These are phyloP conservation scores for Cryptus armator DNA, from an alignment of 2,888 invertebrate genomes.

Conservation along the genomic window DNA sequence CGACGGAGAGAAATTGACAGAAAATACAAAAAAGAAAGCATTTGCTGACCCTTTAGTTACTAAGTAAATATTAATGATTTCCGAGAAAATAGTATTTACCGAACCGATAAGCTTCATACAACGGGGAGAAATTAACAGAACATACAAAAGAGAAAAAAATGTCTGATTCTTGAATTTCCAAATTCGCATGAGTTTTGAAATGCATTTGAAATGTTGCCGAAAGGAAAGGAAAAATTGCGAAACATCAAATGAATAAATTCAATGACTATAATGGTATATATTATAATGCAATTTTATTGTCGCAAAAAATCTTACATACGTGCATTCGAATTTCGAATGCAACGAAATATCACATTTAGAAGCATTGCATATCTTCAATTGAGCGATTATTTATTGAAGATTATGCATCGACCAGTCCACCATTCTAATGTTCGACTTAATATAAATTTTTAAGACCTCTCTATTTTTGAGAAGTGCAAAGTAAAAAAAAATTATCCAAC, in stretches of 20 bases:
- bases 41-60: too few species aligned
- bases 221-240: background rate
- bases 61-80: too few species aligned
- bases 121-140: background rate
- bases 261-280: background rate
- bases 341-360: slow-evolving; percentile 43
- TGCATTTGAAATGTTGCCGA: background rate
- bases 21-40: too few species aligned
- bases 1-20: too few species aligned
- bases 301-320: slow-evolving; percentile 30
- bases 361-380: background rate
- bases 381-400: background rate
- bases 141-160: background rate
- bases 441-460: too few species aligned
- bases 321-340: slow-evolving; percentile 33
- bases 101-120: too few species aligned
- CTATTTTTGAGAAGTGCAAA: too few species aligned
- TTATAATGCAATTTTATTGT: slow-evolving; percentile 47
- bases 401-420: background rate
- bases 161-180: too few species aligned
- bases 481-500: too few species aligned
- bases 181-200: too few species aligned
- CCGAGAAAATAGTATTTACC: too few species aligned
- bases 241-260: background rate
- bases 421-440: too few species aligned